These are phyloP conservation scores for Argyra leucocephala DNA, from an alignment of 2,888 invertebrate genomes.

Conservation along the genomic window DNA sequence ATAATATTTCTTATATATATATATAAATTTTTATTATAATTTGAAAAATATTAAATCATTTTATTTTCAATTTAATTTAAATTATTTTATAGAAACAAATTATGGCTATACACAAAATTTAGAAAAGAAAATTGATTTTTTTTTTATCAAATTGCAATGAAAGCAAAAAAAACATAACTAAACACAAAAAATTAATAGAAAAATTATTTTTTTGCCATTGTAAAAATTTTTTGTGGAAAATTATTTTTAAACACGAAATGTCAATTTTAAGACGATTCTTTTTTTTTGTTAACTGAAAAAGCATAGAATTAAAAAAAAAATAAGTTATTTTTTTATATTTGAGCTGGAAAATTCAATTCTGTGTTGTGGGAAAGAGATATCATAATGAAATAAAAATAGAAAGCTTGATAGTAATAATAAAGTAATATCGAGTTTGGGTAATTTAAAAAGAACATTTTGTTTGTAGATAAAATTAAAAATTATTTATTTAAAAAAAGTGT, in stretches of 20 bases:
- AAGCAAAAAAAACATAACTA: not conserved
- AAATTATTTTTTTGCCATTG: not conserved
- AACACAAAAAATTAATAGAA: not conserved
- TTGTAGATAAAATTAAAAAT: too few species aligned
- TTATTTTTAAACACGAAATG: slow-evolving; percentile 44
- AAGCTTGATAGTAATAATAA: too few species aligned
- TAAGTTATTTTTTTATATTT: too few species aligned
- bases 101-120: too few species aligned
- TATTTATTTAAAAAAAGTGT: too few species aligned
- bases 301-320: too few species aligned
- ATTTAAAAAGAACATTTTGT: too few species aligned
- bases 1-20: not conserved
- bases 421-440: too few species aligned
- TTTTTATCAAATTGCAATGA: not conserved
- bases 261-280: slow-evolving; percentile 32
- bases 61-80: not conserved
- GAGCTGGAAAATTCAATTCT: too few species aligned
- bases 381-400: too few species aligned
- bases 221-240: slow-evolving; percentile 25
- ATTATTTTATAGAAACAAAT: not conserved
- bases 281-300: too few species aligned
- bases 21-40: not conserved
- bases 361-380: too few species aligned
- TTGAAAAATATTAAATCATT: not conserved
- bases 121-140: not conserved